Percentiles rank a stretch among this genome's conserved stretches.
phyloP scores from a whole-genome alignment of 2,888 invertebrate species.

The Eupsilia transversa region DNA sequence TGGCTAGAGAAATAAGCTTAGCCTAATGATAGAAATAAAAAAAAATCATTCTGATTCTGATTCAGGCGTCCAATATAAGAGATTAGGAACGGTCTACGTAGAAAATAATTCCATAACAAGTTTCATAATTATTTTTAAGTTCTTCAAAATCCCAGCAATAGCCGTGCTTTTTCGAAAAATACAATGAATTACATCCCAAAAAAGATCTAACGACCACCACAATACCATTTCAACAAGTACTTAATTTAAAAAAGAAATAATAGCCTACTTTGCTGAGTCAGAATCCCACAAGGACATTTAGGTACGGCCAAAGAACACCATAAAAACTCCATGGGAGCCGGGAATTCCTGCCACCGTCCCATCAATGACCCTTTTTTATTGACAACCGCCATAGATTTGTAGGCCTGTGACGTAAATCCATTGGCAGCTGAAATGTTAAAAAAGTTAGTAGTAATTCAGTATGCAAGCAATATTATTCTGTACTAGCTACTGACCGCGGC shows the following conservation, averaged over 20 bases:
- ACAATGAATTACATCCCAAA: conserved; percentile 35
- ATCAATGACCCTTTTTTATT: conserved; percentile 78
- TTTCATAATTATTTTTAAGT: neutral
- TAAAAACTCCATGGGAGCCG: conserved; percentile 86
- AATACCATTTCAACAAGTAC: conserved; percentile 59
- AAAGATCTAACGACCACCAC: conserved; percentile 38
- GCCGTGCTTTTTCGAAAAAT: neutral
- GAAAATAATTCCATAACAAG: neutral
- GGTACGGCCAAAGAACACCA: conserved; percentile 81
- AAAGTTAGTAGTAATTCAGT: neutral
- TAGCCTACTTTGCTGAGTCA: conserved; percentile 77
- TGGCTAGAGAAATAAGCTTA: neutral
- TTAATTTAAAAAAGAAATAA: conserved; percentile 60
- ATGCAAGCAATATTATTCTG: too few relatives aligned
- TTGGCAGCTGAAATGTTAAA: conserved; percentile 22
- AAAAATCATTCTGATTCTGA: too few relatives aligned
- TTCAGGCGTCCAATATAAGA: neutral
- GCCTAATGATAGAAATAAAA: neutral
- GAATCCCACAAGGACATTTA: conserved; percentile 82
- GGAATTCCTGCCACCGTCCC: conserved; percentile 79
- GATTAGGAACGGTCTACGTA: neutral
- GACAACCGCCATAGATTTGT: conserved; percentile 69
- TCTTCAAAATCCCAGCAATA: neutral
- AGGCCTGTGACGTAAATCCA: conserved; percentile 31
- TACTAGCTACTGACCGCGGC: too few relatives aligned